Evolutionary conservation across 1,140 invertebrate species (phyloP), one percentile per base, ranked within the genome.

Genomic region (Fragariocoptes setiger): DNA sequence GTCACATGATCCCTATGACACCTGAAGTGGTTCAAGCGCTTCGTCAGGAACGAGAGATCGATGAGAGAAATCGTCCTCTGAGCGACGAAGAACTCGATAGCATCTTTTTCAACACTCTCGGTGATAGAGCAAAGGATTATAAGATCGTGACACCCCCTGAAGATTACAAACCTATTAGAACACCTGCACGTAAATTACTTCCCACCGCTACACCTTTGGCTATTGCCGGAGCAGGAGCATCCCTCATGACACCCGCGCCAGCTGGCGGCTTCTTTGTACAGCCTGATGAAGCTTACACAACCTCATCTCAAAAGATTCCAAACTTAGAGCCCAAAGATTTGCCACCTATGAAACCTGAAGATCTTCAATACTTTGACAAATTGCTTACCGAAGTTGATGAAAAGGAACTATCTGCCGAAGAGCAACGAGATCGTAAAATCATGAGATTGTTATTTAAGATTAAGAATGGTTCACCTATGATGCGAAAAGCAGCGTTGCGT

Each of bases 311-410:
- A 21, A 76, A 82, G 53, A 76, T 85, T 53, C 69, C 90, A 38
- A 88, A 97, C 52, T 82, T 85, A 54, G 90, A 99, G 57, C 90
- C 90, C 0, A 90, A 92, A 58, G 92, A 97, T 62, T 62, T 99
- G 40, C 90, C 92, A 15, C 86, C 95, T 54, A 76, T 99, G 68
- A 99, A 99, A 57, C 90, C 90, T 0, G 92, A 99, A 61, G 92
- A 99, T 64, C 83, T 92, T 19, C 92, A 99, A 58, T 97, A 99
- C 62, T 99, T 99, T 60, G 90, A 99, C 57, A 97, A 97, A 62
- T 62, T 99, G 20, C 60, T 99, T 37, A 69, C 90, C 22, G 90
- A 99, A 56, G 86, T 99, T 5, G 90, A 99, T 58, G 90, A 99
- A 62, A 85, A 94, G 52, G 63, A 72, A 0, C 62, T 97, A 14